A percentile compares a stretch with the other conserved stretches of the same genome.
These are phyloP conservation scores for Zoanthus sociatus DNA, from an alignment of 92 coral and sea anemone species.

Conservation along the genomic window DNA sequence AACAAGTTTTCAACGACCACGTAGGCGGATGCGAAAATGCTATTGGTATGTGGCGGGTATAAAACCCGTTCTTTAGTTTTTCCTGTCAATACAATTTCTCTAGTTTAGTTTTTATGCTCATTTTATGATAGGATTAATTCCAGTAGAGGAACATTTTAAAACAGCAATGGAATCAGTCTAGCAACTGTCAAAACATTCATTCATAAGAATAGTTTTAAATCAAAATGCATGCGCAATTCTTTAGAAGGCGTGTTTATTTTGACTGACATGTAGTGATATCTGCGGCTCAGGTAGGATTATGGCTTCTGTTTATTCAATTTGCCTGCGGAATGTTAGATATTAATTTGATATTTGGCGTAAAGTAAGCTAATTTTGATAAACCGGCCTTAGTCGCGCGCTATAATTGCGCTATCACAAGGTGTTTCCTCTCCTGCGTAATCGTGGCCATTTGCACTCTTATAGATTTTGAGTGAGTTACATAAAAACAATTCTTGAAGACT, in stretches of 20 bases:
- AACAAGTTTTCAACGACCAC: too few species aligned
- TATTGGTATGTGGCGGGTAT: too few species aligned
- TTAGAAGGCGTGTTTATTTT: slow-evolving; percentile 1
- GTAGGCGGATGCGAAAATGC: too few species aligned
- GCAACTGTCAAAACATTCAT: background rate
- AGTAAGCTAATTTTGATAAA: background rate
- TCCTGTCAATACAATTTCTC: too few species aligned
- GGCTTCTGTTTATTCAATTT: slow-evolving; percentile 27
- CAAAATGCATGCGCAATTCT: background rate
- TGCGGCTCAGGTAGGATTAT: background rate
- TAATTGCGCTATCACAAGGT: background rate
- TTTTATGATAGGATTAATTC: background rate
- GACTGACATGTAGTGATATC: background rate
- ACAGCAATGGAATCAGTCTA: background rate
- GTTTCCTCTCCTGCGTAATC: background rate
- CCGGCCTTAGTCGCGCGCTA: background rate
- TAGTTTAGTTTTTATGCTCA: background rate
- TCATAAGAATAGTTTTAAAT: background rate
- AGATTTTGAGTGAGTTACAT: background rate
- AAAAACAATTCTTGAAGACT: background rate
- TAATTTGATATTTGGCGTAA: background rate
- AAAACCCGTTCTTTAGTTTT: too few species aligned
- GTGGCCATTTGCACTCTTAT: background rate
- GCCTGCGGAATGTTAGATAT: slow-evolving; percentile 16
- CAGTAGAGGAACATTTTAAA: background rate